Percentiles rank a stretch among this genome's conserved stretches.
Evolutionary conservation across 2,888 invertebrate genomes (phyloP).

Genomic region (Biston stratarius): DNA sequence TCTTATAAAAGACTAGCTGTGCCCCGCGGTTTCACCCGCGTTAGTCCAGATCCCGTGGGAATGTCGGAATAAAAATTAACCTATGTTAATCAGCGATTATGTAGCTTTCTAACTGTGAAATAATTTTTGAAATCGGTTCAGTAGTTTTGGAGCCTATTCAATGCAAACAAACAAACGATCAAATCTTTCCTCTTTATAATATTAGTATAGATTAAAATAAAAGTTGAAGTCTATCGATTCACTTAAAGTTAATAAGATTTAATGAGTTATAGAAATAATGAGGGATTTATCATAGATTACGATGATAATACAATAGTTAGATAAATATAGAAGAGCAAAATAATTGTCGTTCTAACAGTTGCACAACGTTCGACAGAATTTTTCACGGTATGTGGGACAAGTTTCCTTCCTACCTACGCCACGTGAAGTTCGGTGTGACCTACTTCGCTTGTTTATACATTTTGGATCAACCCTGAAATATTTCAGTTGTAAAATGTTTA

Average conservation of each 20-base stretch:
- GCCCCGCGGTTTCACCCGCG: no score
- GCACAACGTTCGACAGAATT: conserved; percentile 41
- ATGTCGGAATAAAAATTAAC: no score
- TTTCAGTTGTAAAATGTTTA: conserved; percentile 53
- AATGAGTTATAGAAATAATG: neutral
- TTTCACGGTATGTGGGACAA: conserved; percentile 59
- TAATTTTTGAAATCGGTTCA: no score
- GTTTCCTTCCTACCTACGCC: conserved; percentile 55
- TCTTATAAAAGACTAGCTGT: no score
- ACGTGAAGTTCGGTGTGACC: conserved; percentile 60
- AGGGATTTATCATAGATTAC: neutral
- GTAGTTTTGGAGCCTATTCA: no score
- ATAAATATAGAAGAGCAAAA: neutral
- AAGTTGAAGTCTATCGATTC: no score
- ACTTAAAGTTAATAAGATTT: neutral
- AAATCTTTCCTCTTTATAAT: no score
- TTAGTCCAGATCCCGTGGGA: no score
- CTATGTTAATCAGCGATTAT: no score
- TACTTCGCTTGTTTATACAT: conserved; percentile 65
- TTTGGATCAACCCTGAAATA: conserved; percentile 66
- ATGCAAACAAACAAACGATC: no score
- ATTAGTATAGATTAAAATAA: no score
- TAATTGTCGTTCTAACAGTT: conserved; percentile 4
- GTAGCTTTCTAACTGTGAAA: no score
- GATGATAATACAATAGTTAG: neutral